A percentile compares a stretch with the other conserved stretches of the same genome.
These are phyloP conservation scores for Oreochromis mossambicus DNA, from an alignment of 2,797 vertebrate genomes.

Conservation along the genomic window DNA sequence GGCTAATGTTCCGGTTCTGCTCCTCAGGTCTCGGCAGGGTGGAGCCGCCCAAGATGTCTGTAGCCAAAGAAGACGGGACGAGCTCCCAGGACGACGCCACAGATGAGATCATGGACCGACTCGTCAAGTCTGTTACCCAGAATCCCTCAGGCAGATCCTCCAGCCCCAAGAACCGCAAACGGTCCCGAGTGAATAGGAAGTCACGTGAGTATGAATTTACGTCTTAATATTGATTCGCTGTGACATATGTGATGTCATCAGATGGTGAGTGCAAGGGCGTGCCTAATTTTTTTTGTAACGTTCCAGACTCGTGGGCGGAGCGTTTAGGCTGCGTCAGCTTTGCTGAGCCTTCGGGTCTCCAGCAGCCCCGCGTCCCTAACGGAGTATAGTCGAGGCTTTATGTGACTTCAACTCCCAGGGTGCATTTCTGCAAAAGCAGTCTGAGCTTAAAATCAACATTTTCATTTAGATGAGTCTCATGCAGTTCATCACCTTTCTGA, in stretches of 20 bases:
- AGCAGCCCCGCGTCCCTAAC: accelerated
- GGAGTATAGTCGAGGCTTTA: background rate
- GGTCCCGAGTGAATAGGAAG: conserved; percentile 91
- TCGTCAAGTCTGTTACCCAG: conserved; percentile 92
- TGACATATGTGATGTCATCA: background rate
- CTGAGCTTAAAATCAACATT: background rate
- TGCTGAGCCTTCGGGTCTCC: background rate
- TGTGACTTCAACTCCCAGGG: background rate
- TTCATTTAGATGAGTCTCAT: background rate
- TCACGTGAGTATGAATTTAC: conserved; percentile 81
- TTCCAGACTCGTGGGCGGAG: background rate
- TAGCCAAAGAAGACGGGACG: conserved; percentile 73
- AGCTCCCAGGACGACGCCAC: conserved; percentile 83
- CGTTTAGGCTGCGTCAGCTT: accelerated
- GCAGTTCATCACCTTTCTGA: background rate
- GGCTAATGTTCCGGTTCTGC: background rate
- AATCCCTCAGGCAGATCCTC: conserved; percentile 81
- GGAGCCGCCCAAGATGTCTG: conserved; percentile 40
- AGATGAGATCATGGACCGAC: conserved; percentile 92
- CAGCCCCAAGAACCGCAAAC: conserved; percentile 84
- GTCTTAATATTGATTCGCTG: accelerated
- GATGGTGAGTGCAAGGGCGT: accelerated
- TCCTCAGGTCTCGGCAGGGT: conserved; percentile 64
- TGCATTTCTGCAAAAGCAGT: background rate
- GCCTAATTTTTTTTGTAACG: background rate